These are phyloP conservation scores for Ciconia maguari DNA, from an alignment of 2,113 vertebrate species.

Conservation along the genomic window DNA sequence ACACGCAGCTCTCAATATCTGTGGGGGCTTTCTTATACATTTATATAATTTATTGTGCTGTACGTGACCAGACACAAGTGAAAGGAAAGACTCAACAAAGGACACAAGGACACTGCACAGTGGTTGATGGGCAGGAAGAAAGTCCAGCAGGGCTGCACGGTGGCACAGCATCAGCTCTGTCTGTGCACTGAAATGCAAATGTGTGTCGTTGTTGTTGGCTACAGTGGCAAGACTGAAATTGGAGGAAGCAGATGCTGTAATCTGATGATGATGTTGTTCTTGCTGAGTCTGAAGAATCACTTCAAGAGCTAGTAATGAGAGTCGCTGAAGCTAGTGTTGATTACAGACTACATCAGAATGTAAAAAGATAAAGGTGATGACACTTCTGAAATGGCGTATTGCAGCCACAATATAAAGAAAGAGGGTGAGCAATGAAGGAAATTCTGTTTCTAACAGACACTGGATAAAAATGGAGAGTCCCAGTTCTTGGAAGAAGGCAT, in stretches of 20 bases:
- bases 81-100: not conserved
- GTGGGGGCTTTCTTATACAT: not conserved
- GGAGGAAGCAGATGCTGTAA: constrained; percentile 67
- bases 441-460: not conserved
- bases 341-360: constrained; percentile 67
- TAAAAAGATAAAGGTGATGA: constrained; percentile 61
- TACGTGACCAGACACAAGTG: not conserved
- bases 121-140: not conserved
- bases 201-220: not conserved
- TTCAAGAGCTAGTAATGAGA: constrained; percentile 77
- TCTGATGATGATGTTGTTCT: constrained; percentile 66
- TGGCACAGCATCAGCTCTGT: constrained; percentile 5
- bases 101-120: not conserved
- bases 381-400: constrained; percentile 13
- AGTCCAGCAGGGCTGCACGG: not conserved
- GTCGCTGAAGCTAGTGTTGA: constrained; percentile 65
- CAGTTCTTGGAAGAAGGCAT: not conserved
- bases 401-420: constrained; percentile 4
- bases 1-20: not conserved
- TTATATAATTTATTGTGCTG: not conserved
- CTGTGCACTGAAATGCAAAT: constrained; percentile 36
- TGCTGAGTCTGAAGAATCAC: constrained; percentile 77
- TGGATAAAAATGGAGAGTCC: not conserved
- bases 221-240: constrained; percentile 48
- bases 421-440: not conserved